Evolutionary conservation across 2,797 vertebrate genomes (phyloP), one percentile per base, ranked within the genome.

Genomic region (Alfaro cultratus): DNA sequence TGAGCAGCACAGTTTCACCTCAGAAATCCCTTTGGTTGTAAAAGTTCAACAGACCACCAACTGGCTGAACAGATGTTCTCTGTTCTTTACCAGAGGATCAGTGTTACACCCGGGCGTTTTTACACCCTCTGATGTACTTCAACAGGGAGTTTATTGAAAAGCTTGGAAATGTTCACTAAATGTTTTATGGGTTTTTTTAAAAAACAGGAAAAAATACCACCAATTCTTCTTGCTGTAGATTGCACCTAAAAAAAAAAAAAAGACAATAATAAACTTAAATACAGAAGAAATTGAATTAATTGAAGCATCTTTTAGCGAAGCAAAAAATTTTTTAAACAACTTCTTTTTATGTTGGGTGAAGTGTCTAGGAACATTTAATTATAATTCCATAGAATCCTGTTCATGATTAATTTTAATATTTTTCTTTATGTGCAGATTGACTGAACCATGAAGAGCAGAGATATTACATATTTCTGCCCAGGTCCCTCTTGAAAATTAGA

Each of bases 1-100:
- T 89, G 87, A 82, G 29, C 78, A 89, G 87, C 88, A 91, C 82
- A 85, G 76, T 88, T 90, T 87, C 85, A 88, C 82, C 83, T 87
- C 73, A 29, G 75, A 82, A 75, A 80, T 87, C 79, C 82, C 73
- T 83, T 86, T 78, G 76, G 47, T 79, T 86, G 62, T 78, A 77
- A 74, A 62, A 81, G 85, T 51, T 80, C 55, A 79, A 73, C 75
- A 74, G 51, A 89, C 77, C 79, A n/a, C 53, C 51, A 36, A 64
- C n/a, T 73, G 70, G 49, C 77, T 86, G 64, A 77, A 39, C 31
- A 62, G 70, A 76, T 80, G 41, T 85, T 81, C 79, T 85, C 49
- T 76, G 53, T 83, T 60, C 60, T 82, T 80, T 78, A 88, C 86
- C 82, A 82, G 53, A 75, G 53, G 41, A 91, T 90, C 85, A 62